Percentiles rank a stretch among this genome's conserved stretches.
Evolutionary conservation across 2,797 vertebrate species (phyloP).

Genomic region (Pseudochromis fuscus): DNA sequence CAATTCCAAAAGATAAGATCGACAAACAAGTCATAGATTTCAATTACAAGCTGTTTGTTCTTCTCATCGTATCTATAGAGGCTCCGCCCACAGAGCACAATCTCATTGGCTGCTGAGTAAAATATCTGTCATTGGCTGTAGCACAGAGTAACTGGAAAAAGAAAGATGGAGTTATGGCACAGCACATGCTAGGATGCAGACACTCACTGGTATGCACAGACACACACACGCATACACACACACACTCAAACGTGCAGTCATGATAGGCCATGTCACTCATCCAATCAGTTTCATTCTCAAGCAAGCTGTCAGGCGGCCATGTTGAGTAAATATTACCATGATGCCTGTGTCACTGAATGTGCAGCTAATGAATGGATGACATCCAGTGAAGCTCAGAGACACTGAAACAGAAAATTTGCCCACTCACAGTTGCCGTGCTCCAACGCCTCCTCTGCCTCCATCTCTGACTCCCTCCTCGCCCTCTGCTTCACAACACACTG

Average conservation of each 20-base stretch:
- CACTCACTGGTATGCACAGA: slow-evolving; percentile 57
- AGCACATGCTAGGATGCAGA: slow-evolving; percentile 82
- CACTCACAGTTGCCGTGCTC: slow-evolving; percentile 54
- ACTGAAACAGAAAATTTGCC: slow-evolving; percentile 63
- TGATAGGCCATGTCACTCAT: slow-evolving; percentile 70
- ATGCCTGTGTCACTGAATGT: slow-evolving; percentile 76
- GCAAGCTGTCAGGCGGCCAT: slow-evolving; percentile 77
- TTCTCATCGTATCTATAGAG: slow-evolving; percentile 71
- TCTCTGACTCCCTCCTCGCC: slow-evolving; percentile 24
- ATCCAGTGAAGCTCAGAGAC: slow-evolving; percentile 72
- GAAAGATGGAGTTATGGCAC: slow-evolving; percentile 76
- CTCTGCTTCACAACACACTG: slow-evolving; percentile 16
- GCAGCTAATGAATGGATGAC: slow-evolving; percentile 79
- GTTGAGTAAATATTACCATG: slow-evolving; percentile 82
- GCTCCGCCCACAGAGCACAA: slow-evolving; percentile 73
- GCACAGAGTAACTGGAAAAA: slow-evolving; percentile 76
- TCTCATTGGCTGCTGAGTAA: slow-evolving; percentile 82
- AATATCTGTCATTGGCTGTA: slow-evolving; percentile 80
- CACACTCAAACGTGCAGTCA: slow-evolving; percentile 63
- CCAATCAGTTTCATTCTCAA: slow-evolving; percentile 78
- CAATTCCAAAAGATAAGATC: slow-evolving; percentile 87
- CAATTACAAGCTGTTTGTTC: slow-evolving; percentile 83
- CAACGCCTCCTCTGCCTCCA: slow-evolving; percentile 22
- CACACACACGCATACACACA: slow-evolving; percentile 38
- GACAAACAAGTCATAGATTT: slow-evolving; percentile 85